Evolutionary conservation across 2,797 vertebrate species (phyloP), one percentile per base, ranked within the genome.

Genomic region (Moxostoma hubbsi): DNA sequence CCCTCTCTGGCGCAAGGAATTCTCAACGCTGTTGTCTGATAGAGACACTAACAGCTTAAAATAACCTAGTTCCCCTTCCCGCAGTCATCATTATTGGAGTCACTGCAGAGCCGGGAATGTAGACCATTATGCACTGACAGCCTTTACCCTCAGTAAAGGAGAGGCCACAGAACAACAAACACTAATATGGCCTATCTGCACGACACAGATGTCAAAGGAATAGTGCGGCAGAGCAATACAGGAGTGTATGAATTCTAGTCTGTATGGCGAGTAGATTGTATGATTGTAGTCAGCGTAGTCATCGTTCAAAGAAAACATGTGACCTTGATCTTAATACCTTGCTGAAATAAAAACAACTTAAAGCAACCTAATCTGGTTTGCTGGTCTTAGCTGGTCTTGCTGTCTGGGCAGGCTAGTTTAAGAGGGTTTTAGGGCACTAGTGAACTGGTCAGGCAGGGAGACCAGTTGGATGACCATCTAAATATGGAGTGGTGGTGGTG

Each of bases 31-130:
- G 82, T 79, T 83, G 49, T 24, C 77, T 81, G 83, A 86, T 81
- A 83, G 77, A 78, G 82, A 84, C 76, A 79, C 75, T 77, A 78
- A 83, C 77, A 81, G 83, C 81, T 80, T 64, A 83, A 86, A 86
- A 87, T 87, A 87, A 86, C 84, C 83, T 82, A 84, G 85, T 87
- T 85, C 83, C 82, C 69, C 80, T 83, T 85, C 82, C 86, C 80
- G 84, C 87, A 83, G 82, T 87, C 85, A 87, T 88, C 83, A 87
- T 86, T 81, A 88, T 79, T 83, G 82, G 73, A 85, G 82, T 73
- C 83, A 86, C 79, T 79, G 83, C 79, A 76, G 85, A 76, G 82
- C 80, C 71, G 75, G 79, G 84, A 84, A 83, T 82, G 74, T 80
- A 84, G 82, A 81, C 82, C 85, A 86, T 86, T 86, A 87, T 79